Conservation (phyloP, 1,140 invertebrate species). For the Homalodisca vitripennis region DNA sequence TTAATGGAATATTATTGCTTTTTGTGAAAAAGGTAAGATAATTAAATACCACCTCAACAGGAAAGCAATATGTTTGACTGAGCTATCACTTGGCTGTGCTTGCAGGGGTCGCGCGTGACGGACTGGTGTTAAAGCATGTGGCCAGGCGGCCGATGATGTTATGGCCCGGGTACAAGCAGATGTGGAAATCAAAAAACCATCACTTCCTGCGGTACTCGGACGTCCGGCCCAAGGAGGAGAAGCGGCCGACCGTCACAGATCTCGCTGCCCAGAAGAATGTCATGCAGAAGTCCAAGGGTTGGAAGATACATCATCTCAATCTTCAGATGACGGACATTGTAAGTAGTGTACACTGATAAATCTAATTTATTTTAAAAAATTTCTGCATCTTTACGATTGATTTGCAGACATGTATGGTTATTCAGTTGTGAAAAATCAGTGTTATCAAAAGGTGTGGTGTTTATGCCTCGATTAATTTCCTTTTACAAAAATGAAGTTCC, state of each 20-base stretch:
- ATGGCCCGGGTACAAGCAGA: constrained; percentile 50
- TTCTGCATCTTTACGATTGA: too few species aligned
- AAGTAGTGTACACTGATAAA: too few species aligned
- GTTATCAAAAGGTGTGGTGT: too few species aligned
- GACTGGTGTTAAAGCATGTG: constrained; percentile 13
- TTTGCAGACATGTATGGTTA: too few species aligned
- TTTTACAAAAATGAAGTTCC: too few species aligned
- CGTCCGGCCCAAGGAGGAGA: constrained; percentile 83
- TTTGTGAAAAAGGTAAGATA: too few species aligned
- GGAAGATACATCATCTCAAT: constrained; percentile 91
- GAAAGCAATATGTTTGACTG: too few species aligned
- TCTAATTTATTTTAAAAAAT: too few species aligned
- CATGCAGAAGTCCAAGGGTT: constrained; percentile 86
- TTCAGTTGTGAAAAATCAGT: too few species aligned
- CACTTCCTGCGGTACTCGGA: constrained; percentile 89
- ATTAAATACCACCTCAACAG: too few species aligned
- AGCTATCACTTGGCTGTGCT: background rate
- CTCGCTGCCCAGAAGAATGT: constrained; percentile 87
- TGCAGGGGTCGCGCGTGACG: constrained; percentile 1
- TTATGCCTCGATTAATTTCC: too few species aligned
- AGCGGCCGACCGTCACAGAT: constrained; percentile 79
- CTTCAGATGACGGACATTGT: constrained; percentile 93
- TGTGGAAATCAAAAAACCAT: constrained; percentile 62
- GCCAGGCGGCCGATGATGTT: constrained; percentile 51
- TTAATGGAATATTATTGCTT: too few species aligned